Base-by-base conservation (phyloP, 23 tunicate genomes). In the Trididemnum clinides region DNA sequence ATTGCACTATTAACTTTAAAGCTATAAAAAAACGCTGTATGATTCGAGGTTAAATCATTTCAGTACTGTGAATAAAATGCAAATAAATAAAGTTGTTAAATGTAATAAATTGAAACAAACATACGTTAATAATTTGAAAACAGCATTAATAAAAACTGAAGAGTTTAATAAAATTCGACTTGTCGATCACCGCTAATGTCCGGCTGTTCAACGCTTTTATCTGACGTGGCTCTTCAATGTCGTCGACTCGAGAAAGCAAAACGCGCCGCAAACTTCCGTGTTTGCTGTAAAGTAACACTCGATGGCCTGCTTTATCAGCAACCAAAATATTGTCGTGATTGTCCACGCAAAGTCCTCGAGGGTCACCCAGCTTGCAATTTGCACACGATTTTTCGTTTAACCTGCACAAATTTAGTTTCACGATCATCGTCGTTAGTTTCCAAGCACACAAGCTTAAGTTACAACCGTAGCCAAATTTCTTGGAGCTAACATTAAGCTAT, bases 301-400 rank as follows among this genome's bases (percentile, higher is more conserved):
- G 22, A 28, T 81, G 28, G 10, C 64, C 39, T 39, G 71, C 58
- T 54, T 76, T 69, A 44, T 91, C 96, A 20, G 75, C 96, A 28
- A 91, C 50, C 23, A 91, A 51, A 32, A 91, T 86, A 59, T 91
- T 91, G 78, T 86, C 87, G 39, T 86, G 4, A 18, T 74, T 44
- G 85, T 91, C 96, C 23, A 91, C 70, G 70, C 96, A 91, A 62
- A 91, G 63, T 19, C 96, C 96, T n/a, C 90, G 87, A 54, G 96
- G 96, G 63, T 91, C 96, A 28, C 33, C 65, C 2, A 69, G 2
- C 4, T 6, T 29, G 78, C 87, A 83, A 3, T 66, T 3, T 3
- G 19, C 34, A 71, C 87, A 83, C 6, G 81, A 23, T 25, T 62
- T 44, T 15, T 44, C 15, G 10, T 10, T 7, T 15, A 44, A 44